Percentiles rank a stretch among this genome's conserved stretches.
These are phyloP conservation scores for Sinelater perroti DNA, from an alignment of 2,888 invertebrate species.

Conservation along the genomic window DNA sequence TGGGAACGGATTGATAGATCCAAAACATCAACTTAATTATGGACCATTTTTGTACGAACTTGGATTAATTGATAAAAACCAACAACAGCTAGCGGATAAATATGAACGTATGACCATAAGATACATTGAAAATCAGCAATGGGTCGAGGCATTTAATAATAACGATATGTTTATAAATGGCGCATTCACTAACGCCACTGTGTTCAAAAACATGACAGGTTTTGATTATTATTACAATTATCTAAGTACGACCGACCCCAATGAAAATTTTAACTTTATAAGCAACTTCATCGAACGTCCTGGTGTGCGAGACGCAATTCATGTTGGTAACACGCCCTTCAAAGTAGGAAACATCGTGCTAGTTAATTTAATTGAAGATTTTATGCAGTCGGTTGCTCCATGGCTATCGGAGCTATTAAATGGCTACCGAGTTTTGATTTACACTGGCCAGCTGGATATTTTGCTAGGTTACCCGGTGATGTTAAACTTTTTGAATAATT, in stretches of 20 bases:
- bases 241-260: constrained; percentile 60
- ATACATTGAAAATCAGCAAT: constrained; percentile 68
- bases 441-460: constrained; percentile 89
- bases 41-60: constrained; percentile 77
- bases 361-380: constrained; percentile 78
- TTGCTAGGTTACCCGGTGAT: constrained; percentile 87
- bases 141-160: constrained; percentile 70
- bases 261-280: constrained; percentile 61
- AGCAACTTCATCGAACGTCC: constrained; percentile 64
- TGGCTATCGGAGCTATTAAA: constrained; percentile 74
- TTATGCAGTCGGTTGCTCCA: constrained; percentile 82
- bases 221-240: constrained; percentile 81
- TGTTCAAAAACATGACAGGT: constrained; percentile 79
- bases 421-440: constrained; percentile 76
- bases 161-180: constrained; percentile 73
- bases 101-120: constrained; percentile 65
- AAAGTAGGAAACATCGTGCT: constrained; percentile 67
- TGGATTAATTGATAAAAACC: constrained; percentile 71
- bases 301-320: constrained; percentile 76
- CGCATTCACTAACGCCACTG: constrained; percentile 65
- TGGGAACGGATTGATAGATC: constrained; percentile 79
- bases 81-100: constrained; percentile 64
- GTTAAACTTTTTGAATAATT: constrained; percentile 73
- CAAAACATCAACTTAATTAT: constrained; percentile 74
- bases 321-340: constrained; percentile 84